Percentiles rank a stretch among this genome's conserved stretches.
Conservation (phyloP, 1,140 invertebrate genomes). For the Penaeus japonicus region DNA sequence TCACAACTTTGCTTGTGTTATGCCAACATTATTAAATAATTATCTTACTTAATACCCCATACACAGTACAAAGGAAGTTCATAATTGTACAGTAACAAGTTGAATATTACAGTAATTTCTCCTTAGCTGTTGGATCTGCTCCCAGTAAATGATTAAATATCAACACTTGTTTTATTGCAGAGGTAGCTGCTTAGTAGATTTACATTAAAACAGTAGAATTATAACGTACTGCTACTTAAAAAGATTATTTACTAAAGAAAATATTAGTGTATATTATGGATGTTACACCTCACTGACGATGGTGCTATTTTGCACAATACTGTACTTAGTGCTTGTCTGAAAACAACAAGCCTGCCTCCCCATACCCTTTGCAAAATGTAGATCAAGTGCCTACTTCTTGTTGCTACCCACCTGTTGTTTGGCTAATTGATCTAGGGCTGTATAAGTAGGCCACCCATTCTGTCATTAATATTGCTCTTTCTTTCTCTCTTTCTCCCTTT, state of each 20-base stretch:
- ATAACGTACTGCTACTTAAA: constrained; percentile 24
- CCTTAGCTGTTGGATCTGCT: constrained; percentile 50
- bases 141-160: constrained; percentile 43
- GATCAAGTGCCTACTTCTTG: constrained; percentile 45
- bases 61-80: constrained; percentile 45
- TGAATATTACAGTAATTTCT: constrained; percentile 40
- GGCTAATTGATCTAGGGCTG: constrained; percentile 36
- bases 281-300: constrained; percentile 39
- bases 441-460: constrained; percentile 39
- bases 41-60: constrained; percentile 14
- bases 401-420: constrained; percentile 39
- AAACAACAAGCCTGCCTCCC: constrained; percentile 40
- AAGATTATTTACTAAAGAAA: constrained; percentile 9
- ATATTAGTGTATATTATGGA: constrained; percentile 35
- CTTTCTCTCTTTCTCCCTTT: no score
- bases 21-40: not conserved
- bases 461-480: not conserved
- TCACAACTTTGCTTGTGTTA: constrained; percentile 18
- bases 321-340: constrained; percentile 44
- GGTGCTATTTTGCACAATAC: constrained; percentile 50
- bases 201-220: constrained; percentile 31
- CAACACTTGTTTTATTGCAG: constrained; percentile 49
- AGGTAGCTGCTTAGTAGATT: constrained; percentile 46
- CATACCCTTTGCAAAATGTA: constrained; percentile 45
- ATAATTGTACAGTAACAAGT: constrained; percentile 34